A percentile compares a stretch with the other conserved stretches of the same genome.
Evolutionary conservation across 2,888 invertebrate genomes (phyloP).

Genomic region (Drosophila anomalata): DNA sequence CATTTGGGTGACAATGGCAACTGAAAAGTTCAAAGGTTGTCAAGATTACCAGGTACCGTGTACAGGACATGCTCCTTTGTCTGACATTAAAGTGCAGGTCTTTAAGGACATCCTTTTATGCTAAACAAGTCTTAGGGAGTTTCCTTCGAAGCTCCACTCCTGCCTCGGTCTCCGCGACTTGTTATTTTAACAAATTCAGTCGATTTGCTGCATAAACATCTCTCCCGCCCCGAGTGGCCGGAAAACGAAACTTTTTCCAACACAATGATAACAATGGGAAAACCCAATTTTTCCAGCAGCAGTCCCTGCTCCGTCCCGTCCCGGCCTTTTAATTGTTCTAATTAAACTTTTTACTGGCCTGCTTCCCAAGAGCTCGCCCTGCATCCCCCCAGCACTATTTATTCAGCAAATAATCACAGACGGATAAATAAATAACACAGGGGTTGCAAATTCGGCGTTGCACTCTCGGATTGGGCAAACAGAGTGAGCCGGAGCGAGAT

Average conservation of each 20-base stretch:
- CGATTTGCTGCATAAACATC: slow-evolving; percentile 82
- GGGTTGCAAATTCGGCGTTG: slow-evolving; percentile 56
- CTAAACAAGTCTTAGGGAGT: slow-evolving; percentile 74
- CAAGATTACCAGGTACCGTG: slow-evolving; percentile 41
- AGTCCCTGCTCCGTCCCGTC: not conserved
- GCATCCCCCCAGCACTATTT: slow-evolving; percentile 49
- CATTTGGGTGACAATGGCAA: slow-evolving; percentile 56
- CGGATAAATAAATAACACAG: slow-evolving; percentile 46
- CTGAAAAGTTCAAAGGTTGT: slow-evolving; percentile 65
- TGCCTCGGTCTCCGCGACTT: slow-evolving; percentile 30
- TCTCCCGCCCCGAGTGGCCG: not conserved
- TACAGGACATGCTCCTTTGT: no score
- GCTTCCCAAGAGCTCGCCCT: not conserved
- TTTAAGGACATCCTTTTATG: slow-evolving; percentile 6
- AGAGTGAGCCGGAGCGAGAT: slow-evolving; percentile 19
- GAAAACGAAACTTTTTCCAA: slow-evolving; percentile 29
- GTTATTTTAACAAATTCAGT: slow-evolving; percentile 82
- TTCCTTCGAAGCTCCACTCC: slow-evolving; percentile 41
- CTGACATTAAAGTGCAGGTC: slow-evolving; percentile 17
- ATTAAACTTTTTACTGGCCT: slow-evolving; percentile 64
- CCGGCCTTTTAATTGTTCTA: slow-evolving; percentile 57
- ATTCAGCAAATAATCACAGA: slow-evolving; percentile 59
- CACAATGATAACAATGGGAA: slow-evolving; percentile 56
- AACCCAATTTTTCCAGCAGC: slow-evolving; percentile 25
- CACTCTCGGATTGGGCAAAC: slow-evolving; percentile 52